Evolutionary conservation across 2,797 vertebrate species (phyloP).

Genomic region (Ptychobarbus kaznakovi): DNA sequence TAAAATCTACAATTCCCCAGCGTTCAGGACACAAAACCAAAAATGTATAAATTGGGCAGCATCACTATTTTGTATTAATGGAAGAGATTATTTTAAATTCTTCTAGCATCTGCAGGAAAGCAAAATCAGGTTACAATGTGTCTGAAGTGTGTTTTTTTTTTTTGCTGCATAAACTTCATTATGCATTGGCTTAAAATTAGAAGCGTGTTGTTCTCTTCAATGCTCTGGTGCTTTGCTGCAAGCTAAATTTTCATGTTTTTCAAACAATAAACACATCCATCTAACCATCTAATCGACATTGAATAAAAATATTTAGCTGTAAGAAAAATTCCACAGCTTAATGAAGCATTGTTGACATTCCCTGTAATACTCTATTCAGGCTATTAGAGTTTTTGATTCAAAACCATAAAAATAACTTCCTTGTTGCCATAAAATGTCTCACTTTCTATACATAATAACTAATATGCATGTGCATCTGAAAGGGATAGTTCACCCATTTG

Average conservation of each 20-base stretch:
- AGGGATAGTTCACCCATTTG: not conserved
- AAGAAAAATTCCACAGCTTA: slow-evolving; percentile 17
- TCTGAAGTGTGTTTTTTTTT: not conserved
- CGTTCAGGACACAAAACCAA: no score
- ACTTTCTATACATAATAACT: not conserved
- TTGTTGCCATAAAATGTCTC: not conserved
- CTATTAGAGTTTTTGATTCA: not conserved
- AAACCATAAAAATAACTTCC: not conserved
- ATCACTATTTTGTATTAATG: not conserved
- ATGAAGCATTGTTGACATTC: not conserved
- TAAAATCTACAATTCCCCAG: no score
- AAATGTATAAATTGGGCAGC: not conserved
- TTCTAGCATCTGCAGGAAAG: not conserved
- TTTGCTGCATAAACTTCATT: slow-evolving; percentile 18
- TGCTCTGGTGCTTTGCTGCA: slow-evolving; percentile 6
- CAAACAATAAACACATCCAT: slow-evolving; percentile 37
- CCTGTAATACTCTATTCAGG: not conserved
- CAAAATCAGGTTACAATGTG: slow-evolving; percentile 15
- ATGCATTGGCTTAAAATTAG: slow-evolving; percentile 37
- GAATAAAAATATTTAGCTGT: slow-evolving; percentile 7
- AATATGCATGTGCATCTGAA: not conserved
- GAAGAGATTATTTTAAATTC: not conserved
- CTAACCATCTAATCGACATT: slow-evolving; percentile 1
- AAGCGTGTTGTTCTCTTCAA: not conserved
- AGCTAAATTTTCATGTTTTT: slow-evolving; percentile 12